These are phyloP conservation scores for Xenopus petersii DNA, from an alignment of 2,797 vertebrate species.

Conservation along the genomic window DNA sequence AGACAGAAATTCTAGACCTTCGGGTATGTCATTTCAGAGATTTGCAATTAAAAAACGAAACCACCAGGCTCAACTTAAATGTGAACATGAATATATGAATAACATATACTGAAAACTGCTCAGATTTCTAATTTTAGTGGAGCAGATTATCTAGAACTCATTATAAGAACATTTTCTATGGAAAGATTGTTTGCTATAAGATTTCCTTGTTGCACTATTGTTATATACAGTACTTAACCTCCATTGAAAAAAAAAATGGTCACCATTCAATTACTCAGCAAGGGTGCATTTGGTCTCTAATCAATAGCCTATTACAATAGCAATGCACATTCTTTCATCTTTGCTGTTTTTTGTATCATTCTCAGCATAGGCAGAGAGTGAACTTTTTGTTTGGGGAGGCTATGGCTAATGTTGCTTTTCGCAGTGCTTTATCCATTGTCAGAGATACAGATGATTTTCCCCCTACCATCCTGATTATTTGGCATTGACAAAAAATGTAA, in stretches of 20 bases:
- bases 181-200: too few species aligned
- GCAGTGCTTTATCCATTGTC: too few species aligned
- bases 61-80: slow-evolving; percentile 27
- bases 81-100: slow-evolving; percentile 18
- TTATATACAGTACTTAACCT: slow-evolving; percentile 21
- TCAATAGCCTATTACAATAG: slow-evolving; percentile 63
- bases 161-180: too few species aligned
- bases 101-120: slow-evolving; percentile 10
- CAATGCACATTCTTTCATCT: slow-evolving; percentile 41
- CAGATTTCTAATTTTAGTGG: too few species aligned
- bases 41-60: slow-evolving; percentile 11
- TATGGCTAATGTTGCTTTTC: too few species aligned
- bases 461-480: too few species aligned
- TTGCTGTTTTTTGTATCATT: slow-evolving; percentile 21
- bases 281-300: slow-evolving; percentile 55
- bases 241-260: slow-evolving; percentile 45
- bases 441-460: too few species aligned
- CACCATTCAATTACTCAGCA: slow-evolving; percentile 61
- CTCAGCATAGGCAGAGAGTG: too few species aligned
- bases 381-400: too few species aligned
- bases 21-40: slow-evolving; percentile 26
- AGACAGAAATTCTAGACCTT: slow-evolving; percentile 27
- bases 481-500: too few species aligned
- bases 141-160: not conserved
- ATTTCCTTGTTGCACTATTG: not conserved